Evolutionary conservation across 1,140 invertebrate species (phyloP), one percentile per base, ranked within the genome.

Genomic region (Hesperophylax magnus): DNA sequence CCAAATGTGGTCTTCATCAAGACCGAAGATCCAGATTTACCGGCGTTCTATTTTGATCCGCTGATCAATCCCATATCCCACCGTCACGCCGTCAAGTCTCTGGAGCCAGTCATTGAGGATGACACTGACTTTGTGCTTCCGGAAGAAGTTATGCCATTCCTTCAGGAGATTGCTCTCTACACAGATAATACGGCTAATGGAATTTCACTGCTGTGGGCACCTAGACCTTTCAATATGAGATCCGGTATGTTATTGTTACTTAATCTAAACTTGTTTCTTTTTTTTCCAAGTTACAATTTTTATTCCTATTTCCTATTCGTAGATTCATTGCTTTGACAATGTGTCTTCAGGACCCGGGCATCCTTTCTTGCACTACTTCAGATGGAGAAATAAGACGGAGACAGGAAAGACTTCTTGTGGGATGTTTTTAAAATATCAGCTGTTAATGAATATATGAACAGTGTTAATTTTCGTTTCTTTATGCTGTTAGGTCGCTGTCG

Each of bases 1-100:
- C 98, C 98, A 58, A 99, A 99, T 90, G 98, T 99, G 18, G 98
- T 99, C 0, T 99, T 98, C 86, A 99, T 99, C 85, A 99, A 99
- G 92, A 99, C 98, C 2, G 99, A 99, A 91, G 99, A 99, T 94
- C 98, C 98, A n/a, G 99, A 99, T 91, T 91, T 99, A 75, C 99
- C 99, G 22, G 99, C 98, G 0, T 99, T 99, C 89, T 99, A 99
- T 88, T 99, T 99, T 91, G 99, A 99, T 92, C 99, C 99, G 0
- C 91, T 99, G 6, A 99, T 99, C 81, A 99, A 99, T 91, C 98
- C 99, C 5, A 99, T 99, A 85, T 98, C 98, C 11, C 97, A 99
- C 89, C 92, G 98, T 85, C 96, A 98, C 90, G 93, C 96, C 0
- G 92, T 96, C 2, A 98, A 96, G 90, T 93, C 94, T 14, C 86